Percentiles rank a stretch among this genome's conserved stretches.
These are phyloP conservation scores for Odontomyia ornata DNA, from an alignment of 2,888 invertebrate genomes.

Conservation along the genomic window DNA sequence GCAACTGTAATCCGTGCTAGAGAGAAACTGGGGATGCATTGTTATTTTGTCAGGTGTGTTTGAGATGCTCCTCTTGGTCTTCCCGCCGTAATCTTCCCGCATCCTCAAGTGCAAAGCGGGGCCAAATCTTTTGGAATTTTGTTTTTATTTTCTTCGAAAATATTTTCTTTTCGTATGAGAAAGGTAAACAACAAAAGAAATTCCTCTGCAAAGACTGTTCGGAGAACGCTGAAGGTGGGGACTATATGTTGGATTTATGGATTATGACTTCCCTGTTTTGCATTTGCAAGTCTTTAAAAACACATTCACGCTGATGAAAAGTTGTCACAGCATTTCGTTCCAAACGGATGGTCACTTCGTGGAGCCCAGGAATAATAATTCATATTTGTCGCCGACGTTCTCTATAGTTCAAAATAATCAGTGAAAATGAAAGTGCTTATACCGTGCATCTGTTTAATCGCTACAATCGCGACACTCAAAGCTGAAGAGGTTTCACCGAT, in stretches of 20 bases:
- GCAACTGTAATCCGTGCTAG: background rate
- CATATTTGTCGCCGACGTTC: background rate
- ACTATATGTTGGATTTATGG: constrained; percentile 48
- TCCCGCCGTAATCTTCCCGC: background rate
- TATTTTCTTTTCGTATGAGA: constrained; percentile 31
- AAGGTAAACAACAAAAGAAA: constrained; percentile 46
- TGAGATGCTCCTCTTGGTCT: constrained; percentile 11
- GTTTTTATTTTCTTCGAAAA: constrained; percentile 36
- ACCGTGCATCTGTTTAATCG: constrained; percentile 56
- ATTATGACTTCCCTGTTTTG: constrained; percentile 55
- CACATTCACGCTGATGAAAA: constrained; percentile 63
- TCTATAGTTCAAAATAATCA: constrained; percentile 9
- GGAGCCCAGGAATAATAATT: constrained; percentile 50
- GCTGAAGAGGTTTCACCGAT: constrained; percentile 60
- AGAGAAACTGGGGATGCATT: constrained; percentile 22
- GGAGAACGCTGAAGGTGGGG: constrained; percentile 31
- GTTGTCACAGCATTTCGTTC: constrained; percentile 65
- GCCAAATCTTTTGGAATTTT: constrained; percentile 30
- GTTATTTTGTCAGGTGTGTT: constrained; percentile 42
- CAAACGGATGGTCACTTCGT: constrained; percentile 63
- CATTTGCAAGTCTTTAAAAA: constrained; percentile 63
- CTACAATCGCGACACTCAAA: background rate
- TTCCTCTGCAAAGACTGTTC: constrained; percentile 27
- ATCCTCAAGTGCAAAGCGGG: background rate
- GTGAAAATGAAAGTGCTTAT: constrained; percentile 61